Evolutionary conservation across 2,113 vertebrate species (phyloP).

Genomic region (Spea multiplicata): DNA sequence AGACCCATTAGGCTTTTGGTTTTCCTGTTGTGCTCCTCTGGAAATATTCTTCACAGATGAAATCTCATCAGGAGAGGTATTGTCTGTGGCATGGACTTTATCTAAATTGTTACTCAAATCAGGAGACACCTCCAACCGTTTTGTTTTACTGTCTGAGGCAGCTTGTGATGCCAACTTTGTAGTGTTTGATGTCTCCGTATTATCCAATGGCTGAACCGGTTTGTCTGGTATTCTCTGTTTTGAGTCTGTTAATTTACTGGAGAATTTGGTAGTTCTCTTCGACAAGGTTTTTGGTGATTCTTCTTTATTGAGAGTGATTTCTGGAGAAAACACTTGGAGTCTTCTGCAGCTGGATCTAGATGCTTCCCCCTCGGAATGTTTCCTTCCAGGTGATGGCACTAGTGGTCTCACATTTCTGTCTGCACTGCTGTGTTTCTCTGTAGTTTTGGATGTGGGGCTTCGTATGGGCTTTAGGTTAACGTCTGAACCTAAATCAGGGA

Average conservation of each 20-base stretch:
- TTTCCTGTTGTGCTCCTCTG: constrained; percentile 49
- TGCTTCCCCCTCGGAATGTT: constrained; percentile 10
- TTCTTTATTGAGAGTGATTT: constrained; percentile 20
- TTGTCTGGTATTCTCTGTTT: constrained; percentile 22
- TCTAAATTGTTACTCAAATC: constrained; percentile 1
- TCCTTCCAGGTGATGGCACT: not conserved
- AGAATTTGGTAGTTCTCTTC: constrained; percentile 25
- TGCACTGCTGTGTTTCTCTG: not conserved
- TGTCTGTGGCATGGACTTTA: not conserved
- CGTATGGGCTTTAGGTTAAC: not conserved
- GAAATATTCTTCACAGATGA: not conserved
- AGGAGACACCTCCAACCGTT: not conserved
- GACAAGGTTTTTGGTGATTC: constrained; percentile 22
- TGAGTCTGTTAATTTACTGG: constrained; percentile 16
- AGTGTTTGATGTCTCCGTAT: not conserved
- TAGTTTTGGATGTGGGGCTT: not conserved
- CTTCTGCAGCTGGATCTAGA: not conserved
- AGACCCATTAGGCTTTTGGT: constrained; percentile 37
- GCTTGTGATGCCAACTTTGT: constrained; percentile 4
- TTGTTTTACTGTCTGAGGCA: not conserved
- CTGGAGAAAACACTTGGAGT: constrained; percentile 12
- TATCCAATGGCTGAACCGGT: constrained; percentile 6
- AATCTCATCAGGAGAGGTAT: not conserved
- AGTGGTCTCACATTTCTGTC: constrained; percentile 4
- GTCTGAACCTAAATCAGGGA: not conserved